Evolutionary conservation across 2,113 vertebrate species (phyloP).

Genomic region (Hemiprocne comata): DNA sequence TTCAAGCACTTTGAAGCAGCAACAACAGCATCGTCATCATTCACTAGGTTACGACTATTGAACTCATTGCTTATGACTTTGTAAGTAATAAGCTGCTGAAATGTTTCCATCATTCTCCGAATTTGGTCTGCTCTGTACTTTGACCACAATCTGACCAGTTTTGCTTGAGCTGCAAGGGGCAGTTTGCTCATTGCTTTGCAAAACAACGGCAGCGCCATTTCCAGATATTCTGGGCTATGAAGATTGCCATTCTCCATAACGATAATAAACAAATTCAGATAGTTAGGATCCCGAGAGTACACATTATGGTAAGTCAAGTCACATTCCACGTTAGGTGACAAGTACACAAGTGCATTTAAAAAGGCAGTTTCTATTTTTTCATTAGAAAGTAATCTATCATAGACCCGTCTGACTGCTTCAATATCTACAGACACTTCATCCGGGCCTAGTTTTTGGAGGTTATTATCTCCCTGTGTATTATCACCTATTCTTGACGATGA

Average conservation of each 20-base stretch:
- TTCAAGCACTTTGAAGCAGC: constrained; percentile 96
- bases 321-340: constrained; percentile 95
- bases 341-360: constrained; percentile 93
- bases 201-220: constrained; percentile 93
- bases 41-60: constrained; percentile 89
- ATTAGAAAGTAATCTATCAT: constrained; percentile 87
- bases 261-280: constrained; percentile 95
- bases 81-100: constrained; percentile 98
- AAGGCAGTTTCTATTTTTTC: constrained; percentile 93
- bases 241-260: constrained; percentile 98
- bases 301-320: constrained; percentile 97
- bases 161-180: constrained; percentile 89
- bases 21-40: constrained; percentile 95
- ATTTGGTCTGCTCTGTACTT: constrained; percentile 86
- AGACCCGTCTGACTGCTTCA: constrained; percentile 90
- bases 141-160: constrained; percentile 91
- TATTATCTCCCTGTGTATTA: constrained; percentile 78
- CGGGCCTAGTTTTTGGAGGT: constrained; percentile 75
- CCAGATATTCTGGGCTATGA: constrained; percentile 97
- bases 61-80: constrained; percentile 97
- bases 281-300: constrained; percentile 92
- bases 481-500: constrained; percentile 79
- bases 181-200: constrained; percentile 98
- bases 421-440: constrained; percentile 92
- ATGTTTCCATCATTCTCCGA: constrained; percentile 95